Conservation (phyloP, 2,888 invertebrate genomes). For the Hypolimnas misippus region DNA sequence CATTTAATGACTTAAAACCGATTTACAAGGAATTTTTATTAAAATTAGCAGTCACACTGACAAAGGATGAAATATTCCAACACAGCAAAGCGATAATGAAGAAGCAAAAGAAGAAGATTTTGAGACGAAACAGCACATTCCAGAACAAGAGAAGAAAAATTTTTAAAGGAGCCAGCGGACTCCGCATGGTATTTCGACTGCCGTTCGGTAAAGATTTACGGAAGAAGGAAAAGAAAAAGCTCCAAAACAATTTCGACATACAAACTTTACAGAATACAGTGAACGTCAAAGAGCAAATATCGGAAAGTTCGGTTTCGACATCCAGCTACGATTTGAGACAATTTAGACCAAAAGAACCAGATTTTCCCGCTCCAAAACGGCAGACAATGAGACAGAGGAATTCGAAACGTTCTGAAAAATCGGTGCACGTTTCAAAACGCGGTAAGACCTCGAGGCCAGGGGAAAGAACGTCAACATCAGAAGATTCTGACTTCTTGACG, state of each 20-base stretch:
- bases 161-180: slow-evolving; percentile 84
- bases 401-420: slow-evolving; percentile 71
- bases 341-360: slow-evolving; percentile 83
- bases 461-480: slow-evolving; percentile 85
- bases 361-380: slow-evolving; percentile 69
- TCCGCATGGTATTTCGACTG: slow-evolving; percentile 86
- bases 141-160: slow-evolving; percentile 85
- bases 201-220: slow-evolving; percentile 78
- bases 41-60: slow-evolving; percentile 93
- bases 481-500: slow-evolving; percentile 85
- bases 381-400: slow-evolving; percentile 71
- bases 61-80: slow-evolving; percentile 96
- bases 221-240: slow-evolving; percentile 63
- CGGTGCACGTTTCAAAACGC: slow-evolving; percentile 70
- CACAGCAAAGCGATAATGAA: slow-evolving; percentile 95
- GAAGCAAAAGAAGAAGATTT: slow-evolving; percentile 89
- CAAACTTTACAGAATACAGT: slow-evolving; percentile 33
- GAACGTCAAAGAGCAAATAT: slow-evolving; percentile 64
- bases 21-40: slow-evolving; percentile 95
- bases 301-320: slow-evolving; percentile 85
- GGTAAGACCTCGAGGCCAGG: slow-evolving; percentile 80
- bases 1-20: slow-evolving; percentile 95
- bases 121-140: slow-evolving; percentile 82
- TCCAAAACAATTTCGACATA: slow-evolving; percentile 43
- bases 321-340: slow-evolving; percentile 86